phyloP scores from a whole-genome alignment of 1,140 invertebrate genomes.

The Tetraneura akinire region DNA sequence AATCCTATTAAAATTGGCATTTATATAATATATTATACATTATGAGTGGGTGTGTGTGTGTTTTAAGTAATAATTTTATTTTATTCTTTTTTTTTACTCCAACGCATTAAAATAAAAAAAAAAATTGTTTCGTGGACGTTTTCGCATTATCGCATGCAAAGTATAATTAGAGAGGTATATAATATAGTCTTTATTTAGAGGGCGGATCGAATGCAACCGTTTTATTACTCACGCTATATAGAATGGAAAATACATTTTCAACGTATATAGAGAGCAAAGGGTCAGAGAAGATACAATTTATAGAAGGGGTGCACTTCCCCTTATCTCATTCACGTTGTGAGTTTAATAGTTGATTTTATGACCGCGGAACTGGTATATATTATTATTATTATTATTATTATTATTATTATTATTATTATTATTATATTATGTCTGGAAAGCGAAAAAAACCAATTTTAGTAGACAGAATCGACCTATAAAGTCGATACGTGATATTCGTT shows the following conservation, averaged over 20 bases:
- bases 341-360: slow-evolving; percentile 30
- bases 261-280: background rate
- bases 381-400: slow-evolving; percentile 2
- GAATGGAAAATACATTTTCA: slow-evolving; percentile 15
- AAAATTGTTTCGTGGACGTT: background rate
- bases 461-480: slow-evolving; percentile 13
- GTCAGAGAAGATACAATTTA: slow-evolving; percentile 1
- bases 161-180: background rate
- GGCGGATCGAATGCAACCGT: background rate
- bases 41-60: too few species aligned
- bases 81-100: background rate
- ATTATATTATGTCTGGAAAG: background rate
- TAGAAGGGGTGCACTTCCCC: background rate
- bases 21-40: too few species aligned
- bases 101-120: background rate
- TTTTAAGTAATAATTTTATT: too few species aligned
- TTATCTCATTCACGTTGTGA: background rate
- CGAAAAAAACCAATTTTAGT: slow-evolving; percentile 31
- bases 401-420: slow-evolving; percentile 8
- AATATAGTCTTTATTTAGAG: slow-evolving; percentile 1
- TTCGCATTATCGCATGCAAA: background rate
- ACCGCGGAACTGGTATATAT: background rate
- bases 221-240: background rate
- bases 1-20: too few species aligned
- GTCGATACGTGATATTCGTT: background rate